phyloP scores from a whole-genome alignment of 2,797 vertebrate genomes.

The Lutjanus campechanus region DNA sequence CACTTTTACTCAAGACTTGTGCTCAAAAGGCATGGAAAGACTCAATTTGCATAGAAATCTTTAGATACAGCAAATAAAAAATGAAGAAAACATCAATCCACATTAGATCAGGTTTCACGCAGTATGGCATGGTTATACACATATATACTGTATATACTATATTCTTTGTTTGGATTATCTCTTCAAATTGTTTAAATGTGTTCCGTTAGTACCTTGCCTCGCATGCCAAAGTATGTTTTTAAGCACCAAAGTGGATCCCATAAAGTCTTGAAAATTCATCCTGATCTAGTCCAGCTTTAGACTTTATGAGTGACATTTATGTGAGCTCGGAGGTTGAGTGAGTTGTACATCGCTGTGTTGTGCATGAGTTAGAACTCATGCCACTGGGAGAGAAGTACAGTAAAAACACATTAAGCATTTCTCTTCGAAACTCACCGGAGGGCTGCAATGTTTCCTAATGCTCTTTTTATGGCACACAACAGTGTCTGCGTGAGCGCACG shows the following conservation, averaged over 20 bases:
- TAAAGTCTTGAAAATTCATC: conserved; percentile 25
- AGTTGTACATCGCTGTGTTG: conserved; percentile 49
- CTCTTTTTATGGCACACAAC: conserved; percentile 58
- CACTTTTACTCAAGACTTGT: background rate
- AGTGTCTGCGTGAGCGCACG: conserved; percentile 19
- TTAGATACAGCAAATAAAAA: background rate
- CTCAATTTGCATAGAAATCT: background rate
- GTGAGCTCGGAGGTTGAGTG: conserved; percentile 46
- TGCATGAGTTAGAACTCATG: conserved; percentile 48
- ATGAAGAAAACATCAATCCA: background rate
- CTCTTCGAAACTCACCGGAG: conserved; percentile 65
- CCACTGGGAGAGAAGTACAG: conserved; percentile 61
- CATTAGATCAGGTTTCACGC: conserved; percentile 10
- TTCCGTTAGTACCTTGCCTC: conserved; percentile 20
- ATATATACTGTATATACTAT: no score
- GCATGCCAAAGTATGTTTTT: conserved; percentile 33
- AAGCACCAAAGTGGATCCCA: conserved; percentile 21
- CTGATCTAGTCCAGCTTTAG: conserved; percentile 30
- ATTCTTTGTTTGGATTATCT: background rate
- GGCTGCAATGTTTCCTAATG: conserved; percentile 64
- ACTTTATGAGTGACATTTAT: conserved; percentile 68
- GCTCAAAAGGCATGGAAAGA: background rate
- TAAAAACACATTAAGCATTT: conserved; percentile 76
- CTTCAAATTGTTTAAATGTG: conserved; percentile 21
- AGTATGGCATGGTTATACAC: background rate